A percentile compares a stretch with the other conserved stretches of the same genome.
These are phyloP conservation scores for Oligia fasciuncula DNA, from an alignment of 2,888 invertebrate species.

Conservation along the genomic window DNA sequence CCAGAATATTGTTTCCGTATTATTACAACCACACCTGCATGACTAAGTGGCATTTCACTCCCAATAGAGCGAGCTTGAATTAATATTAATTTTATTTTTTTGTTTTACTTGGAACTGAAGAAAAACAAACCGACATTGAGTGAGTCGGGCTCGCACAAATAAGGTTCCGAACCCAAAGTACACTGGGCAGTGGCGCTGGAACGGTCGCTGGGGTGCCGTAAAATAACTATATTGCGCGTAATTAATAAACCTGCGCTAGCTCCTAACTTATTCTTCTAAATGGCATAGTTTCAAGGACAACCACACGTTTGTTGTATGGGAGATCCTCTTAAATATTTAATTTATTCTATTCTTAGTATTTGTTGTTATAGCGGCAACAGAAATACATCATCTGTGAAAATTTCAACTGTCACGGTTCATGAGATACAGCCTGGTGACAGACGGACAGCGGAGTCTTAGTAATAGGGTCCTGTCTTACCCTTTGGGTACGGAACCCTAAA, in stretches of 20 bases:
- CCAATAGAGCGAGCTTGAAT: background rate
- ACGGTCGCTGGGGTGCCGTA: background rate
- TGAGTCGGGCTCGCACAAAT: background rate
- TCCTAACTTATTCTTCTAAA: background rate
- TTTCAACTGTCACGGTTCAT: too few species aligned
- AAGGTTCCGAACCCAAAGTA: too few species aligned
- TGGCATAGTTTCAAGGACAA: background rate
- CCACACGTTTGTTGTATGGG: too few species aligned
- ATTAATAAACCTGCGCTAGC: background rate
- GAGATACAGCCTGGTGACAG: too few species aligned
- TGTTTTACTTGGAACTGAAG: background rate
- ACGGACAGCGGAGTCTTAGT: too few species aligned
- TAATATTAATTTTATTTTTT: background rate
- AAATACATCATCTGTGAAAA: too few species aligned
- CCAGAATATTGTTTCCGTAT: background rate
- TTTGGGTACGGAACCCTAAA: background rate
- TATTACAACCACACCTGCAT: constrained; percentile 15
- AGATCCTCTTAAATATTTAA: too few species aligned
- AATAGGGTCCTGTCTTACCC: too few species aligned
- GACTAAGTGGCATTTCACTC: background rate
- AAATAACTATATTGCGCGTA: background rate
- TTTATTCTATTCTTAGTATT: too few species aligned
- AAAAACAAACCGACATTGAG: background rate
- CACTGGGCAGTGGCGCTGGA: background rate
- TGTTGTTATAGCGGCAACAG: too few species aligned